A percentile compares a stretch with the other conserved stretches of the same genome.
phyloP scores from a whole-genome alignment of 2,797 vertebrate genomes.

The Nannoperca australis region DNA sequence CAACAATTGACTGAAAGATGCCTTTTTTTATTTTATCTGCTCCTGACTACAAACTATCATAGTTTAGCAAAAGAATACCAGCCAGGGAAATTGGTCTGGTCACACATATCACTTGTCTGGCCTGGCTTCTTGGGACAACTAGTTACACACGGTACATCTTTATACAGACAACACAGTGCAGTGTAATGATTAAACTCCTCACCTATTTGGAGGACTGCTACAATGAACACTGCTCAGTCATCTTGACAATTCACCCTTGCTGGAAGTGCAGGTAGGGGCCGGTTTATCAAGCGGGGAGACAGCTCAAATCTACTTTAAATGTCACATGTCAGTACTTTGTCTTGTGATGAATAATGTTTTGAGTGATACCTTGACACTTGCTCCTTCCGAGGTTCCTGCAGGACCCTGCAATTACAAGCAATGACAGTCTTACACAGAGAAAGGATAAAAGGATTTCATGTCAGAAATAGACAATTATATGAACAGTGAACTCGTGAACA shows the following conservation, averaged over 20 bases:
- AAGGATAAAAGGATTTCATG: slow-evolving; percentile 12
- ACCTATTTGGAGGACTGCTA: slow-evolving; percentile 48
- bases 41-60: slow-evolving; percentile 44
- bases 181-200: slow-evolving; percentile 58
- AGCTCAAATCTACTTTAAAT: slow-evolving; percentile 66
- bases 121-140: slow-evolving; percentile 18
- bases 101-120: slow-evolving; percentile 13
- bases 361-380: slow-evolving; percentile 72
- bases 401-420: slow-evolving; percentile 68
- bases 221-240: slow-evolving; percentile 62
- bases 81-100: slow-evolving; percentile 57
- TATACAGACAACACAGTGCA: slow-evolving; percentile 41
- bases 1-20: slow-evolving; percentile 77
- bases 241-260: slow-evolving; percentile 63
- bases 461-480: slow-evolving; percentile 21
- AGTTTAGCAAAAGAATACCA: slow-evolving; percentile 41
- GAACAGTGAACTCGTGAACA: not conserved
- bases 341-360: slow-evolving; percentile 57
- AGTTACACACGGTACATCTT: slow-evolving; percentile 42
- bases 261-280: slow-evolving; percentile 48
- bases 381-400: slow-evolving; percentile 57
- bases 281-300: slow-evolving; percentile 61
- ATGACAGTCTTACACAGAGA: slow-evolving; percentile 15
- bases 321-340: slow-evolving; percentile 54
- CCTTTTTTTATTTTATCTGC: slow-evolving; percentile 55